Base-by-base conservation (phyloP, 2,888 invertebrate species). In the Physocephala rufipes region DNA sequence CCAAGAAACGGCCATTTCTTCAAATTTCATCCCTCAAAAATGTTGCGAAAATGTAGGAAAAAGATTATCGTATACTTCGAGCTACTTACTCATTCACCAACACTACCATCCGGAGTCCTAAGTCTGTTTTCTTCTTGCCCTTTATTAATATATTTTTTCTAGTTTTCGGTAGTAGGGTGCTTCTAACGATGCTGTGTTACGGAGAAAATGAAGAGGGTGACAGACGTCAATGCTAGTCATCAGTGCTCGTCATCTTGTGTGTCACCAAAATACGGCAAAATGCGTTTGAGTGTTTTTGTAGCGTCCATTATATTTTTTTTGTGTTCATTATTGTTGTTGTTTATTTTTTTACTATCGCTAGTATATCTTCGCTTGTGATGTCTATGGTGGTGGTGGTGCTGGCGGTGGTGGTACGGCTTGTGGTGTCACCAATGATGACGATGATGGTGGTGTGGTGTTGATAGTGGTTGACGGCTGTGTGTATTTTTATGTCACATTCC, bases 401-500 rank as follows among this genome's bases (percentile, higher is more conserved):
- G 73, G 76, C 73, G 74, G 67, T 75, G 74, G 73, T 74, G 74
- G 68, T 70, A 64, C 66, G 71, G 71, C 71, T 64, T 53, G 75
- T 62, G 51, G n/a, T n/a, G n/a, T n/a, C n/a, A 15, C 30, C 36
- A 21, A 19, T 65, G 65, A 19, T 74, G 53, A 71, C 74, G 64
- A 72, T 77, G 70, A 69, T 73, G 73, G 76, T 74, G 74, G 67
- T 75, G 74, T 72, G 73, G 74, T 53, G 75, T 51, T 73, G 70
- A 74, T 70, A 71, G 66, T 71, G 67, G 72, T 36, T 36, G 36
- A 36, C 63, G 45, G 76, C 65, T 76, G 79, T 81, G 81, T 78
- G 81, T 81, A 79, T 82, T 82, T 84, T 83, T 86, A 80, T 84
- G 85, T 85, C 86, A 85, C 85, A 85, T 84, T 86, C 83, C 85